Base-by-base conservation (phyloP, 2,113 vertebrate species). In the Takifugu flavidus region DNA sequence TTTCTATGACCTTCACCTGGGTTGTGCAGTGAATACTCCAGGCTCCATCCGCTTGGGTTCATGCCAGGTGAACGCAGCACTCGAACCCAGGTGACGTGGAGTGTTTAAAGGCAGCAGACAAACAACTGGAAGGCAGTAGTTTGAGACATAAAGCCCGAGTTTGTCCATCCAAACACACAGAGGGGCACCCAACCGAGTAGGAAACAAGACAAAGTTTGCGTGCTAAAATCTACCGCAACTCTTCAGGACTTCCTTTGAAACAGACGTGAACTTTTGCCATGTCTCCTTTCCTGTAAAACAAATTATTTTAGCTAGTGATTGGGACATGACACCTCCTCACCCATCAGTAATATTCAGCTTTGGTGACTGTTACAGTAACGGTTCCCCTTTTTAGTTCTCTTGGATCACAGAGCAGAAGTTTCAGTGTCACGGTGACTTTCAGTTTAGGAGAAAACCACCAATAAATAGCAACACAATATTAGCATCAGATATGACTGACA, bases 1-100 rank as follows among this genome's bases (percentile, higher is more conserved):
- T 81, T 80, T 82, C 55, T 62, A 46, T 84, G 88, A 89, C 89
- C 89, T 91, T 91, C 87, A 90, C 79, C 84, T 79, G 79, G 83
- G 84, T 72, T 83, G 82, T 87, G 88, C 82, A 78, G 67, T 78
- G 85, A 89, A 89, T 87, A 85, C 89, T 89, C 85, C 78, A 86
- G 87, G 83, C 80, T 85, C 84, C 25, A 10, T 72, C 81, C 44
- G 53, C 65, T 87, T 90, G 90, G 90, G 85, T 87, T 85, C 77
- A 79, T 86, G 89, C 89, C 89, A 91, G 86, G 80, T 77, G 80
- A 88, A 60, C 70, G 76, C 66, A 77, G 79, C 67, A 56, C 72
- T 78, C 13, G 28, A 67, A 44, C 63, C 53, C 70, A 76, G 53
- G 71, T 58, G 56, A 59, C 75, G 70, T 61, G 25, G 25, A 67